phyloP scores from a whole-genome alignment of 2,113 vertebrate genomes.

The Acanthisitta chloris region DNA sequence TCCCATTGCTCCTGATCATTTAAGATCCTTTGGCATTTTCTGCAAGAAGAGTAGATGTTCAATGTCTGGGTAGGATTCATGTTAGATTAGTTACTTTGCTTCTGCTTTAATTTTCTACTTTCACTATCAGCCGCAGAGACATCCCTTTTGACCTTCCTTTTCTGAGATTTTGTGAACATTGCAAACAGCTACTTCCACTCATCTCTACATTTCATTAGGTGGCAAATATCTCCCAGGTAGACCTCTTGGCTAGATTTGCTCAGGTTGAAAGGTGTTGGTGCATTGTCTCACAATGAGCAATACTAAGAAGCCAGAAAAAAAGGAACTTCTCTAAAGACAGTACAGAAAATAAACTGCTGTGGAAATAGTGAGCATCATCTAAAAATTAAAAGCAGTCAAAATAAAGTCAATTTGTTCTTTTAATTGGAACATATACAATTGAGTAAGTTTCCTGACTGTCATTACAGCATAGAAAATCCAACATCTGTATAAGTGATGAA shows the following conservation, averaged over 20 bases:
- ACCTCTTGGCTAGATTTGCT: neutral
- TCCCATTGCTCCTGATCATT: neutral
- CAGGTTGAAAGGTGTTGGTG: neutral
- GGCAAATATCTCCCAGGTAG: neutral
- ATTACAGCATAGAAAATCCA: neutral
- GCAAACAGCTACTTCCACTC: neutral
- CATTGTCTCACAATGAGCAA: neutral
- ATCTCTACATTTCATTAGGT: neutral
- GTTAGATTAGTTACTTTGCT: neutral
- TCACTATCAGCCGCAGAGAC: neutral
- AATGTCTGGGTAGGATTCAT: neutral
- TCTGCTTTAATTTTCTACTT: neutral
- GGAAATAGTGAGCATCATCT: neutral
- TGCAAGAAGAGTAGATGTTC: neutral
- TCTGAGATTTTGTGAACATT: neutral
- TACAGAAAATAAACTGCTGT: neutral
- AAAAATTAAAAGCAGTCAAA: neutral
- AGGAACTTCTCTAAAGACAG: neutral
- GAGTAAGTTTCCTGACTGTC: neutral
- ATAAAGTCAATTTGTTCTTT: neutral
- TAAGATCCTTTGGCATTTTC: neutral
- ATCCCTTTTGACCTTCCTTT: neutral
- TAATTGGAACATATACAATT: neutral
- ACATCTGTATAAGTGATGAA: conserved; percentile 56
- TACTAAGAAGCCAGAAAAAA: neutral